Conservation (phyloP, 1,140 invertebrate genomes). For the Drosophila orena region DNA sequence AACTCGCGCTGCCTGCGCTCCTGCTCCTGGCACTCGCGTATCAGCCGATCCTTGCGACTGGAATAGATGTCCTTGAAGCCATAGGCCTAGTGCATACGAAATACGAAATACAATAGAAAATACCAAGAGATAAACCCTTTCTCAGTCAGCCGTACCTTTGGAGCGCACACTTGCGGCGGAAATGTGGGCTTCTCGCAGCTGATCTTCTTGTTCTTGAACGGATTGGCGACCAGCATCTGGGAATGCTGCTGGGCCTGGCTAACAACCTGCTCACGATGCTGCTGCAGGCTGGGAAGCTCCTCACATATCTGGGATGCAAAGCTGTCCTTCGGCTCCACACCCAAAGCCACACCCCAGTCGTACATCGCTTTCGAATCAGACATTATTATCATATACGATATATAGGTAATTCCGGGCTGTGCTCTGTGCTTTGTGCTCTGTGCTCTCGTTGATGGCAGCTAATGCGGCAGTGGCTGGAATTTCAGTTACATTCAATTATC, state of each 20-base stretch:
- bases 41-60: conserved; percentile 34
- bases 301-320: background rate
- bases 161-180: background rate
- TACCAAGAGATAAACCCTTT: no score
- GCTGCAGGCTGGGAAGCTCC: background rate
- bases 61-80: conserved; percentile 69
- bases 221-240: background rate
- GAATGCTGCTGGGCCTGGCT: conserved; percentile 10
- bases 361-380: conserved; percentile 16
- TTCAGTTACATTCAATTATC: conserved; percentile 30
- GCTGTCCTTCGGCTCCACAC: background rate
- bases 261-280: background rate
- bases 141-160: background rate
- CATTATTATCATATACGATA: conserved; percentile 16
- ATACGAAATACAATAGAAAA: no score
- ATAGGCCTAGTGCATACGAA: conserved; percentile 35
- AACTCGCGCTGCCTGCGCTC: conserved; percentile 59
- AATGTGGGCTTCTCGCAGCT: conserved; percentile 2
- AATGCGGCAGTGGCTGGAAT: conserved; percentile 18
- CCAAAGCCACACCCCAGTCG: conserved; percentile 5
- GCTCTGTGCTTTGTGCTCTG: background rate
- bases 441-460: conserved; percentile 6
- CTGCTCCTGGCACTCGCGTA: conserved; percentile 19
- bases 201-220: conserved; percentile 3
- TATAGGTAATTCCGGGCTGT: conserved; percentile 12